Evolutionary conservation across 2,113 vertebrate genomes (phyloP), one percentile per base, ranked within the genome.

Genomic region (Laticauda laticaudata): DNA sequence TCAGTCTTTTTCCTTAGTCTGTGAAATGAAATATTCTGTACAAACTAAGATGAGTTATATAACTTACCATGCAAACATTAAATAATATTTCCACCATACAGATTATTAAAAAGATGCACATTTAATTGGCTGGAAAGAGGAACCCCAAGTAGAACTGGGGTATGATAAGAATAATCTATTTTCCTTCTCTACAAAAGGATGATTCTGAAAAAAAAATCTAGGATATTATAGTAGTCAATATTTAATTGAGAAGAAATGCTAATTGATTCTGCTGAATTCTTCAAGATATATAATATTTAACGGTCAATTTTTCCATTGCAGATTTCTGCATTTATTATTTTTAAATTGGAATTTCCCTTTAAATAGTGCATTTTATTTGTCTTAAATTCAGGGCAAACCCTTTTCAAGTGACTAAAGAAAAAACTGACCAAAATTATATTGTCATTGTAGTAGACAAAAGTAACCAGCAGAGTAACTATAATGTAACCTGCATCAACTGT

Each of bases 271-370:
- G 4, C 93, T 94, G 87, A n/a, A 75, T 94, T 95, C 88, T 51
- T 75, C 8, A 69, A 53, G 89, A 59, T 20, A 48, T 14, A 48
- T 34, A 14, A 21, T 57, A 43, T 89, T 89, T 89, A 45, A 5
- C 6, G 2, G 15, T 56, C 53, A 18, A 12, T 3, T 48, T 18
- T 90, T 45, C n/a, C 43, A 24, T 29, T 61, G 29, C 48, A 48
- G 29, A 4, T 45, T 7, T 43, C 43, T 90, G 18, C 20, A 89
- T 56, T 10, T 93, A 26, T 96, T 94, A n/a, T 93, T 93, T 93
- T 94, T 3, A 93, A 5, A 94, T 94, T 93, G 51, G 54, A 48
- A 4, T 94, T 94, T 95, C 43, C 86, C 93, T 95, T 95, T 96
- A 86, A 26, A 12, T 81, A 92, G 93, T 94, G 14, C 64, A 69